Evolutionary conservation across 2,888 invertebrate species (phyloP).

Genomic region (Argyresthia goedartella): DNA sequence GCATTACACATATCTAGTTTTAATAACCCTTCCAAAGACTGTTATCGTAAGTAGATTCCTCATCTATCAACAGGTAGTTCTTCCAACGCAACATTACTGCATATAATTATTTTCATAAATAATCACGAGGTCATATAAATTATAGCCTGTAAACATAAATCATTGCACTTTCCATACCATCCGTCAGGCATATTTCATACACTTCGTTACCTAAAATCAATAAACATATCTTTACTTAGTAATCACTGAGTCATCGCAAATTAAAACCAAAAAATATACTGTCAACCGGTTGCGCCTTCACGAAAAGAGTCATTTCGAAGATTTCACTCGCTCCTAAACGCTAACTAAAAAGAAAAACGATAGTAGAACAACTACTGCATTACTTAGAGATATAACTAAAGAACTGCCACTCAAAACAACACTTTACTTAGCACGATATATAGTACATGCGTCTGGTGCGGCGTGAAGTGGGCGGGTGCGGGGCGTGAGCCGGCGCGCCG

Average conservation of each 20-base stretch:
- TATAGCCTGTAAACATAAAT: conserved; percentile 3
- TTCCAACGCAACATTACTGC: background rate
- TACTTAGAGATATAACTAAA: conserved; percentile 22
- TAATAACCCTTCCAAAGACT: background rate
- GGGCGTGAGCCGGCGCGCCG: conserved; percentile 22
- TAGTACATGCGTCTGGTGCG: conserved; percentile 18
- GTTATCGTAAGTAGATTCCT: conserved; percentile 1
- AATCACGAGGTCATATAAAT: background rate
- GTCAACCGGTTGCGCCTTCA: conserved; percentile 13
- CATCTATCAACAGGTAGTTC: conserved; percentile 1
- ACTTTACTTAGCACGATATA: conserved; percentile 41
- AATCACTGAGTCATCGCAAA: conserved; percentile 4
- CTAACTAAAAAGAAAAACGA: conserved; percentile 6
- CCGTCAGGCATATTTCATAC: conserved; percentile 1
- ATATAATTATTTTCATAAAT: background rate
- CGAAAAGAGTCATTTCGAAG: conserved; percentile 6
- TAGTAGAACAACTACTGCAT: conserved; percentile 18
- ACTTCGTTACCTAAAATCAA: background rate
- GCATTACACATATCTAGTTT: background rate
- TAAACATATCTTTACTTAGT: background rate
- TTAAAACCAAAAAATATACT: conserved; percentile 15
- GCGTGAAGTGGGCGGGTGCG: conserved; percentile 14
- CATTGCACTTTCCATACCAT: conserved; percentile 2
- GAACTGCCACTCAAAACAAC: conserved; percentile 33
- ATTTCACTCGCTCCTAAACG: conserved; percentile 13